Percentiles rank a stretch among this genome's conserved stretches.
phyloP scores from a whole-genome alignment of 2,888 invertebrate species.

The Sialis fuliginosa region DNA sequence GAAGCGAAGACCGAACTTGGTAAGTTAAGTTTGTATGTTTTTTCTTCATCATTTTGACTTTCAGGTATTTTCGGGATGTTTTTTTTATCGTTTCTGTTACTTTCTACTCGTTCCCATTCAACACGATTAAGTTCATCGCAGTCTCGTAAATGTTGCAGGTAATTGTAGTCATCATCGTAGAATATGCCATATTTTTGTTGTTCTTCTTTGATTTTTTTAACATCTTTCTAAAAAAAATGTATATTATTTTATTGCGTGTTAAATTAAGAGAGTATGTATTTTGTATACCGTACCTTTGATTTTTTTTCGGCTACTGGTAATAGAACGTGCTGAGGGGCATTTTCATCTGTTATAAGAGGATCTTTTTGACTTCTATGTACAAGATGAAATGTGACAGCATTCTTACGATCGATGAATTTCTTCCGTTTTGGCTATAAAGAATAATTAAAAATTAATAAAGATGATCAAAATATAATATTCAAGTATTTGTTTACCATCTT shows the following conservation, averaged over 20 bases:
- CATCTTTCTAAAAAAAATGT: constrained; percentile 16
- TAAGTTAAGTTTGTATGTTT: constrained; percentile 30
- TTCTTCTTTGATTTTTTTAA: constrained; percentile 42
- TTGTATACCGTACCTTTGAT: background rate
- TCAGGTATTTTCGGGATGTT: constrained; percentile 18
- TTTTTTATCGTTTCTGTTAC: constrained; percentile 14
- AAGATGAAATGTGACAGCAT: constrained; percentile 77
- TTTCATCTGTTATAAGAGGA: constrained; percentile 76
- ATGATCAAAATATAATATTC: too few relatives aligned
- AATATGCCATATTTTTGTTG: constrained; percentile 78
- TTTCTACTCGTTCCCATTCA: constrained; percentile 29
- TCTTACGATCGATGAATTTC: constrained; percentile 83
- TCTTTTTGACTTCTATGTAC: constrained; percentile 90
- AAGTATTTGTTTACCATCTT: too few relatives aligned
- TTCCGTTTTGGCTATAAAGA: constrained; percentile 20
- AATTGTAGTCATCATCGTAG: constrained; percentile 91
- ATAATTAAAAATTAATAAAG: too few relatives aligned
- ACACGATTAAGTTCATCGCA: constrained; percentile 30
- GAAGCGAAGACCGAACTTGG: constrained; percentile 85
- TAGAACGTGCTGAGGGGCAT: constrained; percentile 74
- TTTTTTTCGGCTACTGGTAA: constrained; percentile 33
- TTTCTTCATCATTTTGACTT: constrained; percentile 13
- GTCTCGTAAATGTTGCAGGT: constrained; percentile 75
- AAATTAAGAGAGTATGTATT: too few relatives aligned
- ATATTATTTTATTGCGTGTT: background rate